Base-by-base conservation (phyloP, 2,797 vertebrate species). In the Liparis tanakae region DNA sequence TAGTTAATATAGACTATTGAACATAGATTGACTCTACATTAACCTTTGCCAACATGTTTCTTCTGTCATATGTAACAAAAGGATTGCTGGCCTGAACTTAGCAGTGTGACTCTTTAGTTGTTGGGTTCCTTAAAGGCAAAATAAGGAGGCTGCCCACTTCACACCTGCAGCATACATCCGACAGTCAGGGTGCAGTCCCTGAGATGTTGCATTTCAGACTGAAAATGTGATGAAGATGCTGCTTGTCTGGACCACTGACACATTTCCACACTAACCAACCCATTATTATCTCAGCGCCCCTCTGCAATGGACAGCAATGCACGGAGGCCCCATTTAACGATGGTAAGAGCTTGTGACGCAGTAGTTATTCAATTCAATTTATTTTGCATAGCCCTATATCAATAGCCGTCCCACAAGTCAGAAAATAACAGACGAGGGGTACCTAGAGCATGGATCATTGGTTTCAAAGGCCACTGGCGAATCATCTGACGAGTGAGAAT, bases 41-140 rank as follows among this genome's bases (percentile, higher is more conserved):
- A 17, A 41, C 54, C 20, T 56, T 46, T 58, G 20, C 30, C 48
- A 69, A 48, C 59, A 6, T 44, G 30, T 70, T 30, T 37, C 39
- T 44, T 51, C n/a, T 72, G 30, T 70, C 70, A 74, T 1, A 55
- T 73, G 7, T 3, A 22, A 68, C 46, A 8, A 1, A 71, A 61
- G 43, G 17, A 37, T 17, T 22, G 37, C 41, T 18, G 30, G 48
- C 37, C 68, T 67, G 60, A 58, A 57, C 44, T 30, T 5, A n/a
- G 20, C 59, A 8, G 20, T 43, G 17, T 25, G 12, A 61, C 13
- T 17, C 33, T 46, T 60, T 33, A 15, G 15, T 50, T 61, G 25
- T n/a, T 10, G 18, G 15, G n/a, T 50, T 39, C 20, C 20, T 46
- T 39, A 17, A 33, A 13, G 25, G 44, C 44, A 58, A 39, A 6